Conservation (phyloP, 2,888 invertebrate genomes). For the Rugalucina vietnamica region DNA sequence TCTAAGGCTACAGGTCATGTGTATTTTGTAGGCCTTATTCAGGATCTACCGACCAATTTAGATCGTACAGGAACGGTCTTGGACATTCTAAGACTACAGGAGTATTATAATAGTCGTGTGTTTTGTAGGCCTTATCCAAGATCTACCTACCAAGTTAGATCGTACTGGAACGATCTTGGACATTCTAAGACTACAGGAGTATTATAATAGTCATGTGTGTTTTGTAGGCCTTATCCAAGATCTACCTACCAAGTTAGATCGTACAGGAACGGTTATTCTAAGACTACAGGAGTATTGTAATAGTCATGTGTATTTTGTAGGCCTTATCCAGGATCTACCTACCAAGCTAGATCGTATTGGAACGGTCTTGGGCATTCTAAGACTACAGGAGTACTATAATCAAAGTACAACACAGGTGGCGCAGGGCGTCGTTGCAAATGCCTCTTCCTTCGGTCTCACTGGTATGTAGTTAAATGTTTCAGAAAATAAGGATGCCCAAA, state of each 20-base stretch:
- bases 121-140: no score
- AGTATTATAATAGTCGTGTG: not conserved
- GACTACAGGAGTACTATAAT: not conserved
- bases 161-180: no score
- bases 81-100: not conserved
- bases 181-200: no score
- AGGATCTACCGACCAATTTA: not conserved
- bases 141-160: no score
- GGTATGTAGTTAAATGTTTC: no score
- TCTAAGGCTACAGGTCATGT: no score
- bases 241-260: no score
- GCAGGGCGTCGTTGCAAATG: not conserved
- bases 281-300: no score
- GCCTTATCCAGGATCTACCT: not conserved
- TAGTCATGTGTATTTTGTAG: not conserved
- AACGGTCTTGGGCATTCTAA: not conserved
- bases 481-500: no score
- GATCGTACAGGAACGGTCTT: not conserved
- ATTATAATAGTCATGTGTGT: no score
- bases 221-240: no score
- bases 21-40: not conserved
- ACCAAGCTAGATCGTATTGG: not conserved
- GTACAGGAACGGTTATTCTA: no score
- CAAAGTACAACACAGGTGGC: not conserved
- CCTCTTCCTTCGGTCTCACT: not conserved